Percentiles rank a stretch among this genome's conserved stretches.
Conservation (phyloP, 2,888 invertebrate genomes). For the Notocelia uddmanniana region DNA sequence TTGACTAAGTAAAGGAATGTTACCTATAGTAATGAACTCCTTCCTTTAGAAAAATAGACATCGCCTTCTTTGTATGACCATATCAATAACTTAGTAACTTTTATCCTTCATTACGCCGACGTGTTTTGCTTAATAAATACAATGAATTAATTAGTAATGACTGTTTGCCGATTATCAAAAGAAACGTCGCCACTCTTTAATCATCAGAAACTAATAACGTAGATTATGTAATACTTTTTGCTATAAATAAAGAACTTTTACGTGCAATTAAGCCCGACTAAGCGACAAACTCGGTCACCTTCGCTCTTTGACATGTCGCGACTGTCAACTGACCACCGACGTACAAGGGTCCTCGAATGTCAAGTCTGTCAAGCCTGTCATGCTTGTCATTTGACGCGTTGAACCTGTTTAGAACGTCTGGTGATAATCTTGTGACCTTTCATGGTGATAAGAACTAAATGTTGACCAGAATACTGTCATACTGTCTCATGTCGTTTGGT, state of each 20-base stretch:
- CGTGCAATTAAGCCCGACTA: background rate
- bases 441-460: conserved; percentile 4
- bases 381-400: conserved; percentile 1
- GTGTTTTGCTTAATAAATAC: background rate
- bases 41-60: background rate
- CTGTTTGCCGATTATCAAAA: background rate
- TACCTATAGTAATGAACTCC: background rate
- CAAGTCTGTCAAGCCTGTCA: conserved; percentile 15
- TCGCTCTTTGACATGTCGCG: conserved; percentile 25
- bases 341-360: conserved; percentile 20
- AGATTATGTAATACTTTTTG: background rate
- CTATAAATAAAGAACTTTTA: background rate
- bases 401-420: conserved; percentile 6
- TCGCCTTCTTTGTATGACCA: background rate
- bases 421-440: conserved; percentile 21
- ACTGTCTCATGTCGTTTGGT: background rate
- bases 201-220: background rate
- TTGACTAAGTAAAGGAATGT: background rate
- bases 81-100: background rate
- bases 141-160: background rate
- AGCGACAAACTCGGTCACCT: background rate
- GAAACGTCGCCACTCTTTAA: background rate
- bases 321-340: background rate
- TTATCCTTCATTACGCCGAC: background rate
- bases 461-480: background rate